Conservation (phyloP, 1,140 invertebrate genomes). For the Diplogasteroides magnus region DNA sequence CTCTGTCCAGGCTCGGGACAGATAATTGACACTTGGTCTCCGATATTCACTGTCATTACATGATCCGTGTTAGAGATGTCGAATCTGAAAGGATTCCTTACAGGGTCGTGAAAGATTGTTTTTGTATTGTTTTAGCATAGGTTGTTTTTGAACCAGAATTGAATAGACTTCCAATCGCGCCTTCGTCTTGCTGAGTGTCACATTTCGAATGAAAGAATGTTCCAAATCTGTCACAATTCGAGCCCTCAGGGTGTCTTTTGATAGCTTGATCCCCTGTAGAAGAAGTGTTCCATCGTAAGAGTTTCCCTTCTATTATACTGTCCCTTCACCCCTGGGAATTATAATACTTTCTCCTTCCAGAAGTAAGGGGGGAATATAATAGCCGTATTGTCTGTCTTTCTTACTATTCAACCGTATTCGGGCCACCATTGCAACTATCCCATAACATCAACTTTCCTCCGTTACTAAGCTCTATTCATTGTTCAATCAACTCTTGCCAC, state of each 20-base stretch:
- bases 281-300: no score
- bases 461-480: no score
- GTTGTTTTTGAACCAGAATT: neutral
- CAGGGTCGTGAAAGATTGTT: neutral
- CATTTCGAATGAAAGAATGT: slow-evolving; percentile 1
- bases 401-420: no score
- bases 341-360: no score
- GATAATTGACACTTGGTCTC: slow-evolving; percentile 21
- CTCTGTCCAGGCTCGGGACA: slow-evolving; percentile 12
- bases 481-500: no score
- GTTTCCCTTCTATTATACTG: no score
- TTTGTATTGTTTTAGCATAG: neutral
- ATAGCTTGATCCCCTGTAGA: no score
- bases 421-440: no score
- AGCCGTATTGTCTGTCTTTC: no score
- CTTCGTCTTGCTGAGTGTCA: neutral
- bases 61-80: slow-evolving; percentile 29
- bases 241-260: slow-evolving; percentile 7
- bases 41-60: slow-evolving; percentile 20
- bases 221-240: neutral
- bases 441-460: no score
- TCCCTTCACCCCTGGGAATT: no score
- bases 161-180: neutral
- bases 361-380: no score
- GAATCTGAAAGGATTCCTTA: slow-evolving; percentile 22